Evolutionary conservation across 35 echinoderm and acorn worm species (phyloP).

Genomic region (Apostichopus japonicus): DNA sequence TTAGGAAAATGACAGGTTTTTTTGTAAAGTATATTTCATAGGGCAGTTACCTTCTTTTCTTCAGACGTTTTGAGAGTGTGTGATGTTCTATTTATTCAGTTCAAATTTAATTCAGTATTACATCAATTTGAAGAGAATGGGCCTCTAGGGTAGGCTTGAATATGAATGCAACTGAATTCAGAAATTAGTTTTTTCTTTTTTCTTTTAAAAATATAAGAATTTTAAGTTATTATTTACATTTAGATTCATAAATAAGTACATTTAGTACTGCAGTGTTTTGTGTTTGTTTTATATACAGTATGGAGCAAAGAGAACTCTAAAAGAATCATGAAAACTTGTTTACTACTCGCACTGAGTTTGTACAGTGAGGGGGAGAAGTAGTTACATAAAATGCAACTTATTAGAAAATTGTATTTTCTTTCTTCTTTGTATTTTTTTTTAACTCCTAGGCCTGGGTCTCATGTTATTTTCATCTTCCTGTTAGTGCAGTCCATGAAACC

Average conservation of each 20-base stretch:
- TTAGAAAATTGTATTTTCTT: background rate
- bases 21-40: too few species aligned
- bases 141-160: too few species aligned
- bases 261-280: background rate
- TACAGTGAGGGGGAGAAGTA: background rate
- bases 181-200: background rate
- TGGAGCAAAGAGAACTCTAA: background rate
- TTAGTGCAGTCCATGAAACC: too few species aligned
- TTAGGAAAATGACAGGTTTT: too few species aligned
- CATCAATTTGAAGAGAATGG: too few species aligned
- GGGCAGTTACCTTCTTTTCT: background rate
- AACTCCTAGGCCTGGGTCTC: background rate
- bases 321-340: background rate
- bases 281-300: background rate
- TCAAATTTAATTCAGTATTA: too few species aligned
- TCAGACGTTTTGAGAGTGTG: background rate
- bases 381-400: background rate
- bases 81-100: background rate
- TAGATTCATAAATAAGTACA: background rate
- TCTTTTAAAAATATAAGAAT: background rate
- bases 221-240: background rate
- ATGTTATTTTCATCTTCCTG: too few species aligned
- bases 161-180: too few species aligned
- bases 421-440: background rate
- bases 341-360: background rate